These are phyloP conservation scores for Coregonus ussuriensis DNA, from an alignment of 2,797 vertebrate species.

Conservation along the genomic window DNA sequence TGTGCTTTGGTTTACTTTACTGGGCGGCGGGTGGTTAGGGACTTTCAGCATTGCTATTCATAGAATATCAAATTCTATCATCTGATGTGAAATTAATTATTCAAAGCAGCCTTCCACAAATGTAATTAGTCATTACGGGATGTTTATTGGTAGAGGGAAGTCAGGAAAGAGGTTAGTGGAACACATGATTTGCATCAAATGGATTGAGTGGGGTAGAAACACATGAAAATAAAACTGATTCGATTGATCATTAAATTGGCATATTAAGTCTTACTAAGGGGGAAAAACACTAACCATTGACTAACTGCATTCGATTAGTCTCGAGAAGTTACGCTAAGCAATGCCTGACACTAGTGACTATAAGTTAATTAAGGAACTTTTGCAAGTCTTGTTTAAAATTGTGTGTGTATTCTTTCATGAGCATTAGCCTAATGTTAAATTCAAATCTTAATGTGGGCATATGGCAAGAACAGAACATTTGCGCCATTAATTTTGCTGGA, in stretches of 20 bases:
- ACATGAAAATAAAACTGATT: conserved; percentile 8
- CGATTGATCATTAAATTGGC: conserved; percentile 15
- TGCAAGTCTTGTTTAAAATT: not conserved
- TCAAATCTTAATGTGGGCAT: conserved; percentile 2
- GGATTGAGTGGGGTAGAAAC: not conserved
- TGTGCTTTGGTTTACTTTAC: conserved; percentile 14
- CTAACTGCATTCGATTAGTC: not conserved
- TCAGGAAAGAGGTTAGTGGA: conserved; percentile 30
- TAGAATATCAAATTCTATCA: conserved; percentile 41
- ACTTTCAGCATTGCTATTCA: conserved; percentile 34
- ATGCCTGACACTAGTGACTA: not conserved
- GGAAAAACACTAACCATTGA: not conserved
- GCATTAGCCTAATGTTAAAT: not conserved
- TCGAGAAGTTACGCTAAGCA: not conserved
- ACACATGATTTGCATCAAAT: conserved; percentile 20
- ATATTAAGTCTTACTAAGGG: not conserved
- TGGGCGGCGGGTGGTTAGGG: not conserved
- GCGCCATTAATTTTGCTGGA: conserved; percentile 33
- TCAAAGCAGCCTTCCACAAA: conserved; percentile 18
- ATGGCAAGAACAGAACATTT: conserved; percentile 25
- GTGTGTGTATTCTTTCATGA: not conserved
- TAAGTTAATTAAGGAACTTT: not conserved
- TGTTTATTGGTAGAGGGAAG: conserved; percentile 27
- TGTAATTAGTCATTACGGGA: conserved; percentile 47
- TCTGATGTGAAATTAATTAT: conserved; percentile 43